Evolutionary conservation across 2,888 invertebrate genomes (phyloP), one percentile per base, ranked within the genome.

Genomic region (Drosophila neotestacea): DNA sequence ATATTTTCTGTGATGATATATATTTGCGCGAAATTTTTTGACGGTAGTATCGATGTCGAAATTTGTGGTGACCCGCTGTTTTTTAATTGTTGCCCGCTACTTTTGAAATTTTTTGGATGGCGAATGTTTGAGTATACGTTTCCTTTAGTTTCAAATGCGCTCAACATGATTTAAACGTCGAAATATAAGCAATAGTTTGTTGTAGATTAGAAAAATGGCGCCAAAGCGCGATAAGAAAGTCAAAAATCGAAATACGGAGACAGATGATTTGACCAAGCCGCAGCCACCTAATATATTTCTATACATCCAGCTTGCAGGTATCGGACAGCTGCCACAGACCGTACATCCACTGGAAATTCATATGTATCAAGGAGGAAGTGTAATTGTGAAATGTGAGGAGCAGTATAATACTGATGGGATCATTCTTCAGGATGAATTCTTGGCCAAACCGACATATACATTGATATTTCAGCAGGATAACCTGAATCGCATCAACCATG

Each of bases 381-480:
- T 74, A 2, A 77, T 91, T 28, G 76, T 88, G 1, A 89, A 83
- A n/a, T 79, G 85, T 46, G 66, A 72, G 4, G 86, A 79, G 9
- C 85, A 90, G 6, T 79, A 81, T 51, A 82, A 88, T 47, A 84
- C 78, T 9, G 55, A 72, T 2, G 79, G 74, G 0, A 79, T 81
- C 27, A 85, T 90, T 22, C 10, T 58, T 4, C 67, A 90, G 16
- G 41, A 73, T 0, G 73, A 87, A 50, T 86, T 90, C 11, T 0
- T 46, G 4, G 1, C 32, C 0, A 81, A 73, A 36, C 91, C 91
- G 4, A 89, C 90, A 5, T 91, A 75, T 46, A 88, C 88, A 7
- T 44, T 91, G 6, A 84, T 86, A 32, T 76, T 91, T 32, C 81
- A 88, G 50, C 91, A 91, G 64, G 91, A 91, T 50, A 85, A 80